phyloP scores from a whole-genome alignment of 2,888 invertebrate species.

The Carpatolechia fugitivella region DNA sequence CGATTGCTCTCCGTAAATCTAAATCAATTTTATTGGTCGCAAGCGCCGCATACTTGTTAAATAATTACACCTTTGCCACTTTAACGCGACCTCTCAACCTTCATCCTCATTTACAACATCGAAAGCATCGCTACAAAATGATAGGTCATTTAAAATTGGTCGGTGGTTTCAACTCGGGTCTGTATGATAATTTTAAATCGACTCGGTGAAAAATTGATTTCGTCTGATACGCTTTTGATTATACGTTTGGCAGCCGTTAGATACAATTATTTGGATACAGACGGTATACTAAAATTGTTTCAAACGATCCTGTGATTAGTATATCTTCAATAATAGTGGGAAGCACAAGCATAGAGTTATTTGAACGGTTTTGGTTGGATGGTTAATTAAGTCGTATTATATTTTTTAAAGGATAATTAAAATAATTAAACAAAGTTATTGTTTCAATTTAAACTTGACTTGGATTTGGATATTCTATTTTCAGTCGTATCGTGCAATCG shows the following conservation, averaged over 20 bases:
- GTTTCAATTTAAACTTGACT: too few species aligned
- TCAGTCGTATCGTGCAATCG: too few species aligned
- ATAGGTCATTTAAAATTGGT: conserved; percentile 40
- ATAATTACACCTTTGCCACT: conserved; percentile 49
- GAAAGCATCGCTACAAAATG: conserved; percentile 4
- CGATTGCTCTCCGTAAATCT: conserved; percentile 54
- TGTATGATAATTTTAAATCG: conserved; percentile 75
- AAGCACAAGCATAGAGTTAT: conserved; percentile 28
- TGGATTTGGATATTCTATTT: too few species aligned
- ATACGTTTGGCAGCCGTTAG: conserved; percentile 65
- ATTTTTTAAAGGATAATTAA: neutral
- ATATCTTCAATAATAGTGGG: conserved; percentile 21
- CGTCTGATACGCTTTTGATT: conserved; percentile 73
- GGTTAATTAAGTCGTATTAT: neutral
- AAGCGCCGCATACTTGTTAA: conserved; percentile 57
- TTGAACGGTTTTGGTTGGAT: conserved; percentile 9
- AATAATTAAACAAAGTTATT: too few species aligned
- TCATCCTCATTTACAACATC: conserved; percentile 19
- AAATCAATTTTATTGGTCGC: conserved; percentile 69
- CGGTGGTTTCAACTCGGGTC: conserved; percentile 34
- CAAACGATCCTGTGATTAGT: conserved; percentile 38
- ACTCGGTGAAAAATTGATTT: conserved; percentile 75
- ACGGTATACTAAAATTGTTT: conserved; percentile 39
- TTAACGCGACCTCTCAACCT: conserved; percentile 26
- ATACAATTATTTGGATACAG: conserved; percentile 66